These are phyloP conservation scores for Papio anubis DNA, from an alignment of 2,113 vertebrate genomes.

Conservation along the genomic window DNA sequence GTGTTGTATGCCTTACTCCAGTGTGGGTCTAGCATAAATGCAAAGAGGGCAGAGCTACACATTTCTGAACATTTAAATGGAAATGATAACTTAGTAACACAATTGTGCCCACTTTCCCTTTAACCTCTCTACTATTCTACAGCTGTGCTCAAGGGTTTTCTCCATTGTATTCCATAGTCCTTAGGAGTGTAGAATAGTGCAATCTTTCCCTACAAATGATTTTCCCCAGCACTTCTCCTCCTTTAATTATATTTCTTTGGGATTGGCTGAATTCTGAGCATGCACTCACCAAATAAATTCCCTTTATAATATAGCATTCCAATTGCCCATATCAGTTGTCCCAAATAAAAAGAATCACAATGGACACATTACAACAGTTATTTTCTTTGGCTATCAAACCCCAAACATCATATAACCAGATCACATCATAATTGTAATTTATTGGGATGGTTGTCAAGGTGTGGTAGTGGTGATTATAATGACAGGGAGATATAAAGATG, in stretches of 20 bases:
- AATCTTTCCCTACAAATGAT: not conserved
- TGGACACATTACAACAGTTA: not conserved
- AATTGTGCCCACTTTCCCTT: not conserved
- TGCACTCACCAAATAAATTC: not conserved
- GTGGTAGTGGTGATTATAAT: not conserved
- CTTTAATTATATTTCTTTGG: not conserved
- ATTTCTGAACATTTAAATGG: not conserved
- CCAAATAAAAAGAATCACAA: not conserved
- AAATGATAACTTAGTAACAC: not conserved
- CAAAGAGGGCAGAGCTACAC: not conserved
- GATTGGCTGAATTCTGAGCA: not conserved
- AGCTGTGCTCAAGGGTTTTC: too few species aligned
- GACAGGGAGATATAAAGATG: not conserved
- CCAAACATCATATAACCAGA: not conserved
- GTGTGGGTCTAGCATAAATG: not conserved
- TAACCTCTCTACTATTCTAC: not conserved
- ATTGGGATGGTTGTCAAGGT: not conserved
- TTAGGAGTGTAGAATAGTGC: not conserved
- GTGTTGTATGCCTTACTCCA: fast-evolving
- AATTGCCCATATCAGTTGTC: fast-evolving
- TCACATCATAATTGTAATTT: not conserved
- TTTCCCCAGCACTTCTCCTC: not conserved
- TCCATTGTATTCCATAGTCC: not conserved
- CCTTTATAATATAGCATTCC: not conserved
- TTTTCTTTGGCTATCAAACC: not conserved